phyloP scores from a whole-genome alignment of 1,140 invertebrate genomes.

The Bombyx mori region ASM3026992v2 NC_085127.1:9439501-9440000 shows the following conservation, averaged over 20 bases:
- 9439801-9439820: neutral
- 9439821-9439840: too few relatives aligned
- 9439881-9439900: too few relatives aligned
- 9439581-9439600: slow-evolving; percentile 26
- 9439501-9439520: slow-evolving; percentile 22
- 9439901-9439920: too few relatives aligned
- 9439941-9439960: too few relatives aligned
- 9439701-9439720: slow-evolving; percentile 16
- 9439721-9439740: slow-evolving; percentile 17
- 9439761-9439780: slow-evolving; percentile 14
- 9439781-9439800: slow-evolving; percentile 4
- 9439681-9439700: slow-evolving; percentile 19
- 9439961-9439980: too few relatives aligned
- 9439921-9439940: too few relatives aligned
- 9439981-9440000: too few relatives aligned
- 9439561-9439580: slow-evolving; percentile 36
- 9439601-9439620: slow-evolving; percentile 22
- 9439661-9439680: slow-evolving; percentile 22
- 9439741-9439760: slow-evolving; percentile 17
- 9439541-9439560: slow-evolving; percentile 29
- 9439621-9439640: slow-evolving; percentile 18
- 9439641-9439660: slow-evolving; percentile 34
- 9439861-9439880: too few relatives aligned
- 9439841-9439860: too few relatives aligned
- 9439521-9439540: slow-evolving; percentile 22